Base-by-base conservation (phyloP, 2,888 invertebrate species). In the Autographa gamma region DNA sequence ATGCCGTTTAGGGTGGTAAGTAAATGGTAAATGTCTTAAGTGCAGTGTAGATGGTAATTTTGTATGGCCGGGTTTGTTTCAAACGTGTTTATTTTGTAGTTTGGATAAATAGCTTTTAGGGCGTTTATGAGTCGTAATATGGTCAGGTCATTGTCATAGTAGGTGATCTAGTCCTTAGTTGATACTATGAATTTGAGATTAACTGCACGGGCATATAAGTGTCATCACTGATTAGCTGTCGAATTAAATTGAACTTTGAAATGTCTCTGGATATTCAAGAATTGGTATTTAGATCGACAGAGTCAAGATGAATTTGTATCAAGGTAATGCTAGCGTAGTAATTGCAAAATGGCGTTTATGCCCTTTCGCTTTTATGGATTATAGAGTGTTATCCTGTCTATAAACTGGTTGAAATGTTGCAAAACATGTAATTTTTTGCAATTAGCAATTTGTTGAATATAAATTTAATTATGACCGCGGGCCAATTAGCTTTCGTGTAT, bases 1-100 rank as follows among this genome's bases (percentile, higher is more conserved):
- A 89, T 88, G 88, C 87, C 89, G 84, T 89, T 78, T 75, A 78
- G 66, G 64, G 58, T 69, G 72, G 13, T 32, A 16, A 48, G 48
- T 25, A 48, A 77, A 72, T 61, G 62, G 66, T 64, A 75, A 67
- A 72, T 64, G 75, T 69, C 66, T 66, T 67, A 75, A 48, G 66
- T 65, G 64, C 60, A 60, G 11, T 43, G n/a, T 18, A 41, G 31
- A 63, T 58, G 19, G 61, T 68, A 60, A 66, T 66, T 69, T 72
- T 68, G 25, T 66, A 38, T 43, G 32, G 59, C 31, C 6, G n/a
- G 18, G 54, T 32, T 32, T 38, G 11, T 63, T 56, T 19, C 18
- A 52, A 54, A 54, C 19, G 54, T 54, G 43, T 43, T 16, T 43
- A 43, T 43, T 43, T 54, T 19, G 18, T 9, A 11, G 54, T 54